These are phyloP conservation scores for Boloria euphrosyne DNA, from an alignment of 2,888 invertebrate genomes.

Conservation along the genomic window DNA sequence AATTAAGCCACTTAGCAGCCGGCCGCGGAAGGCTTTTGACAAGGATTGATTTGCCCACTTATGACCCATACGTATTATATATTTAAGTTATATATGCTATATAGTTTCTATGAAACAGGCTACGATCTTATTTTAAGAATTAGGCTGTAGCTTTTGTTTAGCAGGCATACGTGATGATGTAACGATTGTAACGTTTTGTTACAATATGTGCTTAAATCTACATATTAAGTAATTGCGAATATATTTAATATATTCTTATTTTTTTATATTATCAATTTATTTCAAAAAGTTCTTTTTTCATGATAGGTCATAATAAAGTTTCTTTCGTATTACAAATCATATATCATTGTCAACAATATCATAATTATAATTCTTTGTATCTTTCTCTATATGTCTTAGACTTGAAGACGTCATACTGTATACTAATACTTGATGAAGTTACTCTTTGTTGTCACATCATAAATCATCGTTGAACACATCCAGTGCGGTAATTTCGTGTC, in stretches of 20 bases:
- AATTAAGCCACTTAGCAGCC: constrained; percentile 68
- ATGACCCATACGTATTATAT: constrained; percentile 28
- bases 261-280: too few species aligned
- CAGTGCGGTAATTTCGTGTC: constrained; percentile 24
- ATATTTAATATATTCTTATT: too few species aligned
- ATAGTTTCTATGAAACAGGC: neutral
- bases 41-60: constrained; percentile 65
- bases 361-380: constrained; percentile 13
- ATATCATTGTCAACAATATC: constrained; percentile 11
- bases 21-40: constrained; percentile 51
- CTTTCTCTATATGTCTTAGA: neutral
- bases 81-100: constrained; percentile 32
- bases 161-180: too few species aligned
- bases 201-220: too few species aligned
- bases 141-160: neutral
- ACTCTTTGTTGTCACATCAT: constrained; percentile 19
- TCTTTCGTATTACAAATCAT: neutral
- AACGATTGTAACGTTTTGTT: too few species aligned
- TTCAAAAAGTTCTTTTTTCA: too few species aligned
- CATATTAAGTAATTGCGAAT: too few species aligned
- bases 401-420: neutral
- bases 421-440: constrained; percentile 19
- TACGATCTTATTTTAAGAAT: neutral
- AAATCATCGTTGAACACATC: constrained; percentile 28
- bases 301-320: neutral